Conservation (phyloP, 2,113 vertebrate species). For the Girardinichthys multiradiatus region DNA sequence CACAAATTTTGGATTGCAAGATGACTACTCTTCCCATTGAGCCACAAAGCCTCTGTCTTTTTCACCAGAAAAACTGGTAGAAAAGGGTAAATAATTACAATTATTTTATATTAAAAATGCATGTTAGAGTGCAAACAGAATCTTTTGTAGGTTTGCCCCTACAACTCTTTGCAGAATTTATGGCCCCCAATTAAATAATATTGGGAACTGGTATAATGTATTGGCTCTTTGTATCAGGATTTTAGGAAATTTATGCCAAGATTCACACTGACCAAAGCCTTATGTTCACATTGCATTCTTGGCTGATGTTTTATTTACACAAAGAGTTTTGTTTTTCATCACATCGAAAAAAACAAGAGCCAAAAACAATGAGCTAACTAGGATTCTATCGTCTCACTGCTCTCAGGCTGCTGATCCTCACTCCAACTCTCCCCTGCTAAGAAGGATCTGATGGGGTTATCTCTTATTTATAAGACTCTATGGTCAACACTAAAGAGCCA, state of each 20-base stretch:
- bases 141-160: not conserved
- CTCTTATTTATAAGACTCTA: conserved; percentile 62
- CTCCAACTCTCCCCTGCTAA: conserved; percentile 31
- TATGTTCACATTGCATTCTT: not conserved
- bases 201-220: not conserved
- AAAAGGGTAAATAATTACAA: too few species aligned
- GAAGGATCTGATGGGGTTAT: conserved; percentile 51
- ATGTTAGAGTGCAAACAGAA: not conserved
- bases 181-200: not conserved
- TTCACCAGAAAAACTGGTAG: too few species aligned
- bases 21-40: too few species aligned
- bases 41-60: too few species aligned
- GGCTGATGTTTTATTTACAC: conserved; percentile 10
- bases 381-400: conserved; percentile 51
- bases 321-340: conserved; percentile 11
- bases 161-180: not conserved
- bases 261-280: conserved; percentile 2
- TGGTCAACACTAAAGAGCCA: conserved; percentile 36
- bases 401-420: conserved; percentile 9
- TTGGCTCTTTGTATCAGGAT: not conserved
- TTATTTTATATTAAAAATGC: not conserved
- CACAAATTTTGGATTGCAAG: too few species aligned
- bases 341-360: not conserved
- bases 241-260: not conserved
- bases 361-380: conserved; percentile 58